Evolutionary conservation across 2,888 invertebrate genomes (phyloP).

Genomic region (Biston stratarius): DNA sequence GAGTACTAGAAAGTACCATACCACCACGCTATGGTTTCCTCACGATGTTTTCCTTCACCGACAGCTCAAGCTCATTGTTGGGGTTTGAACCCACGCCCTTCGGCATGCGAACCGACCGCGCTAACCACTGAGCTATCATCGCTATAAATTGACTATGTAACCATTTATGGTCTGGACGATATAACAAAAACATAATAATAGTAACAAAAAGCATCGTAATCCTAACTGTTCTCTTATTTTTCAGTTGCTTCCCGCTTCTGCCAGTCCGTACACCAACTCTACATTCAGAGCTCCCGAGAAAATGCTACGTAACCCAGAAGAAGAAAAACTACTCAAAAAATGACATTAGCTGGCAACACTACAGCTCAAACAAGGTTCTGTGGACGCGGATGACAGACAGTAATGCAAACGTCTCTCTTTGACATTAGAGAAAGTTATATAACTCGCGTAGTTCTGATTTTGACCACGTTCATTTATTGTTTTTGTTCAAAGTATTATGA

Average conservation of each 20-base stretch:
- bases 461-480: background rate
- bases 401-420: background rate
- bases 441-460: background rate
- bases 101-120: too few relatives aligned
- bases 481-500: background rate
- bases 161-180: too few relatives aligned
- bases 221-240: conserved; percentile 18
- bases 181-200: too few relatives aligned
- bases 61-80: too few relatives aligned
- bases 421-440: background rate
- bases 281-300: conserved; percentile 60
- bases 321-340: conserved; percentile 74
- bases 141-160: too few relatives aligned
- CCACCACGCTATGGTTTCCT: too few relatives aligned
- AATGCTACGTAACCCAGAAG: conserved; percentile 51
- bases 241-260: conserved; percentile 66
- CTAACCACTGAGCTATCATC: too few relatives aligned
- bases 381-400: background rate
- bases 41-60: too few relatives aligned
- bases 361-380: conserved; percentile 35
- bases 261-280: conserved; percentile 67
- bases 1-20: too few relatives aligned
- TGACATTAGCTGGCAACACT: conserved; percentile 60
- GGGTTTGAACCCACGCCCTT: too few relatives aligned
- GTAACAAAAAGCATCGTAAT: too few relatives aligned